A percentile compares a stretch with the other conserved stretches of the same genome.
Conservation (phyloP, 2,888 invertebrate genomes). For the Cryptops parisi region DNA sequence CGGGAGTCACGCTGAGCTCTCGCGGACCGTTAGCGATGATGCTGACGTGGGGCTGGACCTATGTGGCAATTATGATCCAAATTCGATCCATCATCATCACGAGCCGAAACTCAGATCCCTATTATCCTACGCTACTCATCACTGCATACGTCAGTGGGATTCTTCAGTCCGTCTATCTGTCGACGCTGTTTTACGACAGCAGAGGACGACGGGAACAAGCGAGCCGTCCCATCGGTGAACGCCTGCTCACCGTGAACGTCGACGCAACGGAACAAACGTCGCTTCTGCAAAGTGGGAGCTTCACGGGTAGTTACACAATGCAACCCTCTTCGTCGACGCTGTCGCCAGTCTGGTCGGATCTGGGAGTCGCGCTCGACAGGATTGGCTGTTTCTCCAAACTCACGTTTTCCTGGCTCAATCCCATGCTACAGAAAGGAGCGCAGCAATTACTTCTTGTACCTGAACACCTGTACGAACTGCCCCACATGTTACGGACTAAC, state of each 20-base stretch:
- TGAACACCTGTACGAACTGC: slow-evolving; percentile 73
- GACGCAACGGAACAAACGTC: slow-evolving; percentile 17
- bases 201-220: no score
- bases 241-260: slow-evolving; percentile 38
- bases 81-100: slow-evolving; percentile 45
- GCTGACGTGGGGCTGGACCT: slow-evolving; percentile 51
- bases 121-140: no score
- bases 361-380: slow-evolving; percentile 72
- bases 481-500: slow-evolving; percentile 45
- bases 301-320: slow-evolving; percentile 11
- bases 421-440: slow-evolving; percentile 65
- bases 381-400: slow-evolving; percentile 52
- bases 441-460: slow-evolving; percentile 52
- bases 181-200: no score
- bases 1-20: slow-evolving; percentile 40
- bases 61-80: slow-evolving; percentile 50
- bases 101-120: no score
- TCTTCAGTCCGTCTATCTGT: slow-evolving; percentile 50
- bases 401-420: slow-evolving; percentile 76
- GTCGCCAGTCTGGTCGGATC: slow-evolving; percentile 50
- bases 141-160: slow-evolving; percentile 20
- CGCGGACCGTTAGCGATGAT: slow-evolving; percentile 57
- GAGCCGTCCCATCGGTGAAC: slow-evolving; percentile 43
- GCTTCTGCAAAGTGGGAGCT: slow-evolving; percentile 11
- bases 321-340: slow-evolving; percentile 20